Conservation (phyloP, 2,888 invertebrate genomes). For the Caenorhabditis sp. region DNA sequence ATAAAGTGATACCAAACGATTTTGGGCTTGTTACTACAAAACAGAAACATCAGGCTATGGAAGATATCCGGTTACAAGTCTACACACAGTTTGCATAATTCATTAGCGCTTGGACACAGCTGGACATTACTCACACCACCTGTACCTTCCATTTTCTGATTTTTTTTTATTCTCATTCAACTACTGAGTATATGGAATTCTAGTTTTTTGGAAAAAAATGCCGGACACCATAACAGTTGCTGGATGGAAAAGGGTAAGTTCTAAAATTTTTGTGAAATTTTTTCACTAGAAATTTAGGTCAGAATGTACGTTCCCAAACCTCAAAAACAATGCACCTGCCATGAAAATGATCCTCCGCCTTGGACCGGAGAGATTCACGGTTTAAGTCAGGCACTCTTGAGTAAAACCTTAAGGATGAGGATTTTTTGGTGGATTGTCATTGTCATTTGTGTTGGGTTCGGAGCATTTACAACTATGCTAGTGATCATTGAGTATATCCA, state of each 20-base stretch:
- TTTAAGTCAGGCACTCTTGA: conserved; percentile 74
- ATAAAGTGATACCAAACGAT: too few relatives aligned
- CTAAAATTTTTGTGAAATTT: neutral
- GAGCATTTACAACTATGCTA: conserved; percentile 72
- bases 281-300: conserved; percentile 61
- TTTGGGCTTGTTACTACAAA: neutral
- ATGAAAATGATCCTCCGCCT: conserved; percentile 77
- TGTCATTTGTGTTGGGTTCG: conserved; percentile 74
- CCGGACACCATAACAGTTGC: conserved; percentile 38
- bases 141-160: conserved; percentile 44
- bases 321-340: conserved; percentile 74
- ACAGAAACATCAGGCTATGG: conserved; percentile 9
- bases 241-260: conserved; percentile 48
- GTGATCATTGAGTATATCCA: conserved; percentile 78
- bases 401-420: conserved; percentile 71
- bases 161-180: conserved; percentile 21
- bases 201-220: too few relatives aligned
- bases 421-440: conserved; percentile 81
- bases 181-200: too few relatives aligned
- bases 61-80: conserved; percentile 51
- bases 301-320: conserved; percentile 70
- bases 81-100: conserved; percentile 43
- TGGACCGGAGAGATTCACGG: conserved; percentile 82
- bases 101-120: conserved; percentile 30
- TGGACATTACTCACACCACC: conserved; percentile 14